Conservation (phyloP, 2,113 vertebrate species). For the Alethe diademata region DNA sequence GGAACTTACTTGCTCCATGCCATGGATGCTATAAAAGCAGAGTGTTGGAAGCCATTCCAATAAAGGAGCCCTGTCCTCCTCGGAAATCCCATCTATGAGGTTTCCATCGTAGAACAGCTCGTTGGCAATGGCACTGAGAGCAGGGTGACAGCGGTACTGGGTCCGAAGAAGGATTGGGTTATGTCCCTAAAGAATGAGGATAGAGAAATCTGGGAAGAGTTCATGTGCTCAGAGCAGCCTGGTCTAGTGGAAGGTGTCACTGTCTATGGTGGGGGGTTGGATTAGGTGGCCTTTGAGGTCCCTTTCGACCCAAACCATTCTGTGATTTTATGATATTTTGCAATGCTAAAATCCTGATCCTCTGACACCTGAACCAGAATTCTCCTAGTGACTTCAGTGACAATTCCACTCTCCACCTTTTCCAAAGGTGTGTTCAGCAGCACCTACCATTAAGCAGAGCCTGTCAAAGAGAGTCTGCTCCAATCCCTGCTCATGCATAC, state of each 20-base stretch:
- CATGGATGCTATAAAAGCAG: constrained; percentile 75
- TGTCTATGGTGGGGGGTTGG: neutral
- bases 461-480: constrained; percentile 83
- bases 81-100: constrained; percentile 71
- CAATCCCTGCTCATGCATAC: constrained; percentile 70
- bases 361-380: neutral
- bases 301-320: neutral
- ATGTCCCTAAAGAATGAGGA: constrained; percentile 67
- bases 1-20: constrained; percentile 73
- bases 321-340: neutral
- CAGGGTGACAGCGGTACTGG: constrained; percentile 81
- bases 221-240: rapidly evolving
- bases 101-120: constrained; percentile 76
- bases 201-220: neutral
- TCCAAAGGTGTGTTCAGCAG: neutral
- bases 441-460: constrained; percentile 77
- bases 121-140: constrained; percentile 74
- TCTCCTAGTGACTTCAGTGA: rapidly evolving
- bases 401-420: neutral
- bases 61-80: constrained; percentile 66
- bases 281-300: neutral
- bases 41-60: constrained; percentile 79
- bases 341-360: neutral
- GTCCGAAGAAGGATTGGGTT: constrained; percentile 67
- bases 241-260: neutral